phyloP scores from a whole-genome alignment of 2,888 invertebrate genomes.

The Epsilonema sp. region DNA sequence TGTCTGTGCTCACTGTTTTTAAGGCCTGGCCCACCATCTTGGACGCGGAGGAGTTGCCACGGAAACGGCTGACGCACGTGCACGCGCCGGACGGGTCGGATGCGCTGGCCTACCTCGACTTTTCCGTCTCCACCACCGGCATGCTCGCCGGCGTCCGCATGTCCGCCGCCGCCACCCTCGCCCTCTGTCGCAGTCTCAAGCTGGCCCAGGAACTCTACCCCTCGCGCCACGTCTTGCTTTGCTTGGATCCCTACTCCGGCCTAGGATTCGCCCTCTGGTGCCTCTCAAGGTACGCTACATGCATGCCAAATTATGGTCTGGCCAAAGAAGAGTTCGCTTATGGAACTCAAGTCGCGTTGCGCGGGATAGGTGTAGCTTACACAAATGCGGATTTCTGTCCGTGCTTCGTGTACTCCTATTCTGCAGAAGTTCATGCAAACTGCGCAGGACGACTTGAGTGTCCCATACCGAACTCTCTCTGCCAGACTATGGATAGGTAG shows the following conservation, averaged over 20 bases:
- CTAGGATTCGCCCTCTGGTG: constrained; percentile 89
- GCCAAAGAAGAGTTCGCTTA: too few relatives aligned
- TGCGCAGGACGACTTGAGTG: too few relatives aligned
- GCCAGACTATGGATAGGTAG: too few relatives aligned
- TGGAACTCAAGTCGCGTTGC: too few relatives aligned
- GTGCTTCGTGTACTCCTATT: too few relatives aligned
- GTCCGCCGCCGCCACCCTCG: constrained; percentile 78
- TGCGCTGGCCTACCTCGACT: constrained; percentile 91
- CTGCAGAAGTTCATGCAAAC: too few relatives aligned
- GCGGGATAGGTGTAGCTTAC: too few relatives aligned
- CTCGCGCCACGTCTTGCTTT: constrained; percentile 85
- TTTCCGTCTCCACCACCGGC: constrained; percentile 87
- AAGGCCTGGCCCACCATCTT: constrained; percentile 90
- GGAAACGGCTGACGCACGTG: constrained; percentile 59
- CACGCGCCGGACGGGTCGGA: constrained; percentile 82
- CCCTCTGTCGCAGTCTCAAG: constrained; percentile 78
- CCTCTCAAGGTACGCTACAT: constrained; percentile 40
- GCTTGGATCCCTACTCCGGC: constrained; percentile 94
- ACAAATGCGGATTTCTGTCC: too few relatives aligned
- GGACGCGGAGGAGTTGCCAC: constrained; percentile 93
- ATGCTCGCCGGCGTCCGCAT: constrained; percentile 66
- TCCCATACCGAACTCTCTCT: too few relatives aligned
- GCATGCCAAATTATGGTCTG: too few relatives aligned
- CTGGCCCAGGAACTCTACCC: constrained; percentile 96
- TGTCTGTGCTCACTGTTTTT: too few relatives aligned